Evolutionary conservation across 2,888 invertebrate genomes (phyloP).

Genomic region (Parnassius mnemosyne): DNA sequence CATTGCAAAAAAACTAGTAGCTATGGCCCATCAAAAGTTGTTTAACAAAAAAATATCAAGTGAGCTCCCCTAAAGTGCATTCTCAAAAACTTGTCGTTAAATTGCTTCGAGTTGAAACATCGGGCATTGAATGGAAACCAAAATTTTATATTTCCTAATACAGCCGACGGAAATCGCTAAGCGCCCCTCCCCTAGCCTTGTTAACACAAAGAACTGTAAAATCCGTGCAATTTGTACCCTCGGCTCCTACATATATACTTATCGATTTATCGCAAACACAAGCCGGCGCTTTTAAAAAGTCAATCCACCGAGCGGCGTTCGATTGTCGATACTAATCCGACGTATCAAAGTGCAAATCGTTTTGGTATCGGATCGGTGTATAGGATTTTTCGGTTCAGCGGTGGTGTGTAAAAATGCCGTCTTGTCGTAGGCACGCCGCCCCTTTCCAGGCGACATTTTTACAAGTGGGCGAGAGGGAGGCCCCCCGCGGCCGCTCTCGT

Average conservation of each 20-base stretch:
- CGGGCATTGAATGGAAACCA: slow-evolving; percentile 43
- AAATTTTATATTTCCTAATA: slow-evolving; percentile 68
- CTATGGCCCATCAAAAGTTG: slow-evolving; percentile 7
- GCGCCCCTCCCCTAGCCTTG: slow-evolving; percentile 52
- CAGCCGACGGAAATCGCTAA: slow-evolving; percentile 58
- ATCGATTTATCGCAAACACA: slow-evolving; percentile 76
- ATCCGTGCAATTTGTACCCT: slow-evolving; percentile 75
- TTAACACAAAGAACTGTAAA: slow-evolving; percentile 69
- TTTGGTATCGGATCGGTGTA: slow-evolving; percentile 42
- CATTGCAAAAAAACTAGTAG: slow-evolving; percentile 19
- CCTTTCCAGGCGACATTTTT: slow-evolving; percentile 77
- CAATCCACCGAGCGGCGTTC: slow-evolving; percentile 35
- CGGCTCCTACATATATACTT: slow-evolving; percentile 66
- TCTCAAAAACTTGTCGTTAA: slow-evolving; percentile 31
- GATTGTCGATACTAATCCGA: slow-evolving; percentile 35
- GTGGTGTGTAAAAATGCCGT: slow-evolving; percentile 70
- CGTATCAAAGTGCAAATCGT: slow-evolving; percentile 44
- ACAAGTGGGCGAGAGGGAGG: slow-evolving; percentile 39
- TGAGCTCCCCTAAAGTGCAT: slow-evolving; percentile 22
- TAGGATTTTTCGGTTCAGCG: slow-evolving; percentile 57
- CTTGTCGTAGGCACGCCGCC: slow-evolving; percentile 63
- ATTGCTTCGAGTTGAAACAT: slow-evolving; percentile 38
- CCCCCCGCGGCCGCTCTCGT: slow-evolving; percentile 44
- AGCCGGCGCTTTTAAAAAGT: slow-evolving; percentile 66
- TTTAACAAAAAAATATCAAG: slow-evolving; percentile 19